A percentile compares a stretch with the other conserved stretches of the same genome.
phyloP scores from a whole-genome alignment of 2,888 invertebrate genomes.

The Schizaphis graminum region DNA sequence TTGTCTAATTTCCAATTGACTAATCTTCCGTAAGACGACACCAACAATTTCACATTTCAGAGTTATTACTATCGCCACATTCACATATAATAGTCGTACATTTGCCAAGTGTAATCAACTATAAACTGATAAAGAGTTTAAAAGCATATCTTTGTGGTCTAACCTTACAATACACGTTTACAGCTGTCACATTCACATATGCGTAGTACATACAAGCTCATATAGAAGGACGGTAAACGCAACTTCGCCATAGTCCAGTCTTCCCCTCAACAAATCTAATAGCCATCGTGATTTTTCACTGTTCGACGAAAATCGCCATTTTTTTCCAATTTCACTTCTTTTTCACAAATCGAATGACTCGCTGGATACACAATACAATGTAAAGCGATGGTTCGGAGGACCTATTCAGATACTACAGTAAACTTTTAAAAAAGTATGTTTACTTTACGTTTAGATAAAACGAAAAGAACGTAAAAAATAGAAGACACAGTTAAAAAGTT shows the following conservation, averaged over 20 bases:
- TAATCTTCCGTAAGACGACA: background rate
- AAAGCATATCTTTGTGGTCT: background rate
- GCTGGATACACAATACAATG: background rate
- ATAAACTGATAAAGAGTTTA: slow-evolving; percentile 52
- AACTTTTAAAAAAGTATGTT: slow-evolving; percentile 3
- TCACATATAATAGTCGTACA: background rate
- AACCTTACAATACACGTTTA: background rate
- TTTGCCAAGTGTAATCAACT: slow-evolving; percentile 26
- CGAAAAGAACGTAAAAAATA: background rate
- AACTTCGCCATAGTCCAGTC: background rate
- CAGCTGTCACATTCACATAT: slow-evolving; percentile 40
- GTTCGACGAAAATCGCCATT: slow-evolving; percentile 8
- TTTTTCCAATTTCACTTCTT: slow-evolving; percentile 2
- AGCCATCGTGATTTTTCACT: slow-evolving; percentile 37
- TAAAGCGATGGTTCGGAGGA: background rate
- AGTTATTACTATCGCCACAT: background rate
- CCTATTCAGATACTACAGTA: slow-evolving; percentile 25
- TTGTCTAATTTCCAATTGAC: slow-evolving; percentile 7
- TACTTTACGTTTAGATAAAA: slow-evolving; percentile 24
- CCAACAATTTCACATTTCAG: background rate
- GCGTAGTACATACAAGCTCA: background rate
- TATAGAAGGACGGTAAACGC: background rate
- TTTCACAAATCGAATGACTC: slow-evolving; percentile 6
- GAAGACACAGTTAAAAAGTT: background rate
- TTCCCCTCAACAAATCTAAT: background rate